These are phyloP conservation scores for Halocaridina rubra DNA, from an alignment of 2,888 invertebrate species.

Conservation along the genomic window DNA sequence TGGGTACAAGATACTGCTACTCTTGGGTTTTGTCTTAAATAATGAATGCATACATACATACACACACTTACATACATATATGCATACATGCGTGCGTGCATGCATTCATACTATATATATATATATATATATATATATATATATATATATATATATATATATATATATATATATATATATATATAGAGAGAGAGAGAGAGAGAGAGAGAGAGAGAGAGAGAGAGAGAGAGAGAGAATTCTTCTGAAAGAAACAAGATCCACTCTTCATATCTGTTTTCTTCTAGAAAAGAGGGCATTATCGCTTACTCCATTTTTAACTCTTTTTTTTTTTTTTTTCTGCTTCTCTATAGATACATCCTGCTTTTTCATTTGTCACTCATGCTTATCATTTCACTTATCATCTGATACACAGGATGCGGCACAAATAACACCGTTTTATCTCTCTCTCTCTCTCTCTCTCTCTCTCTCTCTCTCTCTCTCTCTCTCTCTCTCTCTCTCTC, in stretches of 20 bases:
- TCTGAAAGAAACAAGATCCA: too few species aligned
- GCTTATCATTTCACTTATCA: too few species aligned
- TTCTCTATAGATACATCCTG: too few species aligned
- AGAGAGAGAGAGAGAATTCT: too few species aligned
- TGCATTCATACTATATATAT: neutral
- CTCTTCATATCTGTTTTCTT: too few species aligned
- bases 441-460: neutral
- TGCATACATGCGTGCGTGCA: neutral
- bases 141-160: neutral
- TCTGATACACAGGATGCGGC: too few species aligned
- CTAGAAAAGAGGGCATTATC: too few species aligned
- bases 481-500: neutral
- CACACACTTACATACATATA: neutral
- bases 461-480: slow-evolving; percentile 3
- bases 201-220: neutral
- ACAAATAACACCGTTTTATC: neutral
- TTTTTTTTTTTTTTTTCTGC: too few species aligned
- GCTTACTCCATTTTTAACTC: too few species aligned
- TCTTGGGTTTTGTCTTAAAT: too few species aligned
- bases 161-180: neutral
- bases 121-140: neutral
- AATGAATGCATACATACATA: neutral
- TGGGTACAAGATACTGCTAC: too few species aligned
- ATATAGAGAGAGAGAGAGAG: neutral
- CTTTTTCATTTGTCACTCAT: too few species aligned